Base-by-base conservation (phyloP, 2,113 vertebrate genomes). In the Agelaius tricolor region DNA sequence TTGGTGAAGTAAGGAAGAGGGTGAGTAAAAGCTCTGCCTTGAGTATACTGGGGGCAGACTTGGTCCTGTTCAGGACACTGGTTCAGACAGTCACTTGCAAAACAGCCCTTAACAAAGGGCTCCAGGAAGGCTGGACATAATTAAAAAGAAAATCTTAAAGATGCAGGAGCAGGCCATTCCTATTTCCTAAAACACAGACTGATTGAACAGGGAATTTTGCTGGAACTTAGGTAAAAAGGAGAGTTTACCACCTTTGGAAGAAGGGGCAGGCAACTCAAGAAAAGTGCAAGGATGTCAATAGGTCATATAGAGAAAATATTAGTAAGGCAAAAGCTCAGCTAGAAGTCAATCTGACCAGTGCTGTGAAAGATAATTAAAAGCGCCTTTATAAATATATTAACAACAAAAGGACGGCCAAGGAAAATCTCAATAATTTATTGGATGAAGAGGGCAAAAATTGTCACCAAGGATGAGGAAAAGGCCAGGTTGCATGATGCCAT, bases 141-240 rank as follows among this genome's bases (percentile, higher is more conserved):
- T 63, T 55, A 8, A n/a, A 15, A 28, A 15, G 15, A 35, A 49
- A 66, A 28, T 57, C 23, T 75, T 49, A 30, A 57, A 47, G 23
- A 2, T 1, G 1, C 23, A 15, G 41, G 10, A 65, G 10, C 11
- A 39, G 28, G 28, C 10, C 2, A 2, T 49, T 35, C 9, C n/a
- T 46, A 3, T 57, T 55, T 65, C 41, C 28, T 46, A 47, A 65
- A 47, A 55, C 27, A 23, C 7, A 15, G 41, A 11, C 18, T 55
- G 22, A 37, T 22, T 55, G 18, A 65, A 47, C 2, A 27, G 7
- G 41, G 6, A 54, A 4, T 3, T 62, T 55, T 17, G 5, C 17
- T 54, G 49, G 9, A 54, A 37, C 17, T 73, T 12, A 26, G 10
- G 20, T 20, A 16, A 54, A 54, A 46, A 52, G 7, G 17, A 33